Evolutionary conservation across 2,797 vertebrate species (phyloP), one percentile per base, ranked within the genome.

Genomic region (Rhadinocentrus ornatus): DNA sequence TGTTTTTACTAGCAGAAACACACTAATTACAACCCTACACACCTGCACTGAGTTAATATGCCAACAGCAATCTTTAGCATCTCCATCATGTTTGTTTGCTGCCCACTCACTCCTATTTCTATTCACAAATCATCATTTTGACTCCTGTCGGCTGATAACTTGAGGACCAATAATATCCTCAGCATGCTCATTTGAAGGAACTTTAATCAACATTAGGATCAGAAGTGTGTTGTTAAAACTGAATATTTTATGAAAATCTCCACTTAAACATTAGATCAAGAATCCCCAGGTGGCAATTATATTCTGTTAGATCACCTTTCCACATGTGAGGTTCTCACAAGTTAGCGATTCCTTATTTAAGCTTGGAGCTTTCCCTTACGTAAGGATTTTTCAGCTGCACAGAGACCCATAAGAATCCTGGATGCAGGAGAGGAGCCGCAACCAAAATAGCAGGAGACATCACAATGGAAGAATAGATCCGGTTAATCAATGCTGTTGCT

Each of bases 381-480:
- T 41, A 41, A 16, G 15, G 16, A 18, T 16, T 16, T 16, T 41
- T 41, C 39, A 41, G 39, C 39, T 35, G 26, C 53, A 8, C 13
- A 8, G 18, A 44, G 67, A 70, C 44, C 39, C 35, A 16, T 2
- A 61, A 71, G 61, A 52, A 4, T 58, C 50, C 16, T 3, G 4
- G 27, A 68, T 32, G 6, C 2, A 20, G 27, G 12, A 3, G 35
- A 61, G 55, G 22, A 60, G 56, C 37, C 13, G 26, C 34, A 71
- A 59, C 66, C 58, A 26, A 37, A 72, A 73, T 34, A 65, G 55
- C 26, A 50, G 31, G 15, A 41, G 69, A 69, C 66, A 71, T 66
- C 20, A 68, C 62, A 76, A 62, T 54, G 24, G 12, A 35, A 12
- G 59, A 48, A 75, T 80, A 44, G 37, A 71, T 80, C 52, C 6